Percentiles rank a stretch among this genome's conserved stretches.
Evolutionary conservation across 2,113 vertebrate species (phyloP).

Genomic region (Furnarius figulus): DNA sequence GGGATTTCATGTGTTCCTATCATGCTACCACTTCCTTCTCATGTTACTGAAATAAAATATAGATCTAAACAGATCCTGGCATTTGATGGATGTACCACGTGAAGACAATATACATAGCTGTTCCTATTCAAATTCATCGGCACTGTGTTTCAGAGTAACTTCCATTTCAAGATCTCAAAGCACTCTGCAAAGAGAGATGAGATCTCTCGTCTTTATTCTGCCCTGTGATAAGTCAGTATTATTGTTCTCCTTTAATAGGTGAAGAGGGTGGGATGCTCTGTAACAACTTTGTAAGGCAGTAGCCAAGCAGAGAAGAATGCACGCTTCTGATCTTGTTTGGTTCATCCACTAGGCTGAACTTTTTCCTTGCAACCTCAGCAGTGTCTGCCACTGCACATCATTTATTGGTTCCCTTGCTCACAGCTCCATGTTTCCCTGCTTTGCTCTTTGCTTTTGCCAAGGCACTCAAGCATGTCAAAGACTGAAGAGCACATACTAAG

Average conservation of each 20-base stretch:
- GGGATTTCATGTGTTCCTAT: constrained; percentile 26
- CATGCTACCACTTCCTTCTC: background rate
- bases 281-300: background rate
- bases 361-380: background rate
- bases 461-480: background rate
- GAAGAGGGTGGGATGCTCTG: background rate
- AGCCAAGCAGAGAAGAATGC: background rate
- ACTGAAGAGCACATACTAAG: background rate
- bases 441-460: background rate
- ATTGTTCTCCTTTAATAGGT: background rate
- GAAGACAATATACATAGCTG: background rate
- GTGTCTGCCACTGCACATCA: background rate
- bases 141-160: background rate
- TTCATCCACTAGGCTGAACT: background rate
- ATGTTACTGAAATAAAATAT: background rate
- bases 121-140: background rate
- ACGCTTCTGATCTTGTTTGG: background rate
- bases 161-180: background rate
- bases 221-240: background rate
- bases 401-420: background rate
- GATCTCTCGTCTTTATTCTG: background rate
- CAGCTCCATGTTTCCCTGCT: background rate
- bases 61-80: background rate
- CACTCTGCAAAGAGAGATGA: background rate
- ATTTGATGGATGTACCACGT: background rate